Percentiles rank a stretch among this genome's conserved stretches.
phyloP scores from a whole-genome alignment of 2,888 invertebrate species.

The Lepidochitona cinerea region DNA sequence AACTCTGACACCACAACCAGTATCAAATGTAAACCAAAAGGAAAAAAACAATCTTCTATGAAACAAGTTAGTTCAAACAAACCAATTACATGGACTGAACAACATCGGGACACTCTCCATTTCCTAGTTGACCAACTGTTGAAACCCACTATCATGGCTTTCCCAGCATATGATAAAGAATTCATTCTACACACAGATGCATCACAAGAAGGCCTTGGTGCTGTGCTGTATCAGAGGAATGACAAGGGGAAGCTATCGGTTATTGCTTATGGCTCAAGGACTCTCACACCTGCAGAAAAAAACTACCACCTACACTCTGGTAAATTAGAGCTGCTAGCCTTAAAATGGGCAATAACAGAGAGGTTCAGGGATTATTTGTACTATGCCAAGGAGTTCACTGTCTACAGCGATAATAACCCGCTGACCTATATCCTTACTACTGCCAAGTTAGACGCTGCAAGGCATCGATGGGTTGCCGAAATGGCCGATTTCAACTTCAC shows the following conservation, averaged over 20 bases:
- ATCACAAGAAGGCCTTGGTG: conserved; percentile 48
- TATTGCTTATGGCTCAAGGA: conserved; percentile 28
- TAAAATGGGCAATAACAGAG: conserved; percentile 8
- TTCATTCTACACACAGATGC: conserved; percentile 54
- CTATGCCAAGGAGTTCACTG: background rate
- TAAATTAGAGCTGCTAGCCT: conserved; percentile 6
- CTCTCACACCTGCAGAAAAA: conserved; percentile 23
- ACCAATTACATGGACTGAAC: background rate
- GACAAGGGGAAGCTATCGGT: conserved; percentile 15
- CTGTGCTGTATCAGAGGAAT: conserved; percentile 38
- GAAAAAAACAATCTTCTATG: background rate
- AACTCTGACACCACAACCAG: background rate
- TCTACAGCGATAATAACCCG: conserved; percentile 1
- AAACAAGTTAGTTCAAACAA: background rate
- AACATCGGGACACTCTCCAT: background rate
- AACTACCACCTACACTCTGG: conserved; percentile 18
- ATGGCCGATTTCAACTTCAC: too few species aligned
- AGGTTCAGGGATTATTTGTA: conserved; percentile 6
- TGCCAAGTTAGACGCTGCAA: conserved; percentile 1
- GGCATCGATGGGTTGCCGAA: conserved; percentile 11
- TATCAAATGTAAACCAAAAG: background rate
- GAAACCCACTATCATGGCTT: background rate
- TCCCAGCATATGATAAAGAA: background rate
- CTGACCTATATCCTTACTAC: conserved; percentile 7
- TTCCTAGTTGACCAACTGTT: background rate